These are phyloP conservation scores for Cosmopolites sordidus DNA, from an alignment of 2,888 invertebrate genomes.

Conservation along the genomic window DNA sequence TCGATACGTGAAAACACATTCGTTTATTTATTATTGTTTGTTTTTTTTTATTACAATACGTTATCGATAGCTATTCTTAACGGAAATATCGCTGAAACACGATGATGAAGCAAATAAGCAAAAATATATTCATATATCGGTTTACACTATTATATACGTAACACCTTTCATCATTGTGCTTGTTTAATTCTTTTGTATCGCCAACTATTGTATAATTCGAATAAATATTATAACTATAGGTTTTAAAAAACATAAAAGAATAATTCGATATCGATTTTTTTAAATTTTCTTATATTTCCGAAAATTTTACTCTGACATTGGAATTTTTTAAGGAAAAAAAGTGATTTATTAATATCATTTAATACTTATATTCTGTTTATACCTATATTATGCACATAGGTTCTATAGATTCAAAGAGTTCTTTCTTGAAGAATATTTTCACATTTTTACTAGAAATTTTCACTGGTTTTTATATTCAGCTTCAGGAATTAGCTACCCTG, in stretches of 20 bases:
- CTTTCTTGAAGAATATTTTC: too few relatives aligned
- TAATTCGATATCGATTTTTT: constrained; percentile 4
- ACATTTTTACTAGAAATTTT: too few relatives aligned
- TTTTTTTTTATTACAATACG: background rate
- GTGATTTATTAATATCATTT: too few relatives aligned
- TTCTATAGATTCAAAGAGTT: too few relatives aligned
- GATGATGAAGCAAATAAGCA: constrained; percentile 29
- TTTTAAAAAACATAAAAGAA: constrained; percentile 14
- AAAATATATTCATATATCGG: constrained; percentile 22
- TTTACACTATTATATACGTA: constrained; percentile 19
- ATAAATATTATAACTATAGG: constrained; percentile 19
- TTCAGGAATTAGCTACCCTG: too few relatives aligned
- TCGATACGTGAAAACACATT: too few relatives aligned
- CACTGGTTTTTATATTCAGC: too few relatives aligned
- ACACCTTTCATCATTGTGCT: constrained; percentile 17
- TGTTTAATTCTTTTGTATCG: constrained; percentile 23
- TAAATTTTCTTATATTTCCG: too few relatives aligned
- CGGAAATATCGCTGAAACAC: constrained; percentile 30
- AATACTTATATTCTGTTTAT: too few relatives aligned
- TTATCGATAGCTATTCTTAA: constrained; percentile 10
- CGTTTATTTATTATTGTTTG: background rate
- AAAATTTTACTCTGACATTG: too few relatives aligned
- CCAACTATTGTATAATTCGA: constrained; percentile 19
- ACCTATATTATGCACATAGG: too few relatives aligned
- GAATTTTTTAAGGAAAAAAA: too few relatives aligned